phyloP scores from a whole-genome alignment of 2,113 vertebrate genomes.

The Rhagologus leucostigma region DNA sequence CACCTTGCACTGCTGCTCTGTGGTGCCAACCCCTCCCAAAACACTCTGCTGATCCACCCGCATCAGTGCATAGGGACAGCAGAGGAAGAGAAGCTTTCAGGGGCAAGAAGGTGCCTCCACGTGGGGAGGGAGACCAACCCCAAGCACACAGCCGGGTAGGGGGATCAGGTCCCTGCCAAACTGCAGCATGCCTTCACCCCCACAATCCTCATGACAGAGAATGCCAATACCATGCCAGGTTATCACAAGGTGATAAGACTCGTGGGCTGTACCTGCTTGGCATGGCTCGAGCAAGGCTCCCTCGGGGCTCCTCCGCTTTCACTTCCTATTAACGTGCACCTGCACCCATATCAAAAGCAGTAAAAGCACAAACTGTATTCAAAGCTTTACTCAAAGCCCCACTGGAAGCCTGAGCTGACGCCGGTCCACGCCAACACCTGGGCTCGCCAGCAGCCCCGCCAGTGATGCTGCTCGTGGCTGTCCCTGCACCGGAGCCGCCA shows the following conservation, averaged over 20 bases:
- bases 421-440: background rate
- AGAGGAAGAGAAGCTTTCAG: background rate
- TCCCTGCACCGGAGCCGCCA: fast-evolving
- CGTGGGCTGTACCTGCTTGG: slow-evolving; percentile 31
- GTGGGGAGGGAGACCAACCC: fast-evolving
- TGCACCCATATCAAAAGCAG: slow-evolving; percentile 50
- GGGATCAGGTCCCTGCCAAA: background rate
- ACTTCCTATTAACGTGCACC: slow-evolving; percentile 51
- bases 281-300: slow-evolving; percentile 22
- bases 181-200: background rate
- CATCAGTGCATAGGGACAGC: fast-evolving
- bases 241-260: background rate
- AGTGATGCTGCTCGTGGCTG: fast-evolving
- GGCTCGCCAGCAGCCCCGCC: fast-evolving
- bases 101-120: fast-evolving
- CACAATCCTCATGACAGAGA: background rate
- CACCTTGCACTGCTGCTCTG: background rate
- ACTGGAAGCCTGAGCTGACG: background rate
- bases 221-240: background rate
- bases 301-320: slow-evolving; percentile 9
- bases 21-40: background rate
- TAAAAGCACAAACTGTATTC: slow-evolving; percentile 6
- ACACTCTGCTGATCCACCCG: background rate
- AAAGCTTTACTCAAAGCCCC: slow-evolving; percentile 4
- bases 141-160: background rate